A percentile compares a stretch with the other conserved stretches of the same genome.
phyloP scores from a whole-genome alignment of 2,797 vertebrate genomes.

The Sebastes trivittatus region DNA sequence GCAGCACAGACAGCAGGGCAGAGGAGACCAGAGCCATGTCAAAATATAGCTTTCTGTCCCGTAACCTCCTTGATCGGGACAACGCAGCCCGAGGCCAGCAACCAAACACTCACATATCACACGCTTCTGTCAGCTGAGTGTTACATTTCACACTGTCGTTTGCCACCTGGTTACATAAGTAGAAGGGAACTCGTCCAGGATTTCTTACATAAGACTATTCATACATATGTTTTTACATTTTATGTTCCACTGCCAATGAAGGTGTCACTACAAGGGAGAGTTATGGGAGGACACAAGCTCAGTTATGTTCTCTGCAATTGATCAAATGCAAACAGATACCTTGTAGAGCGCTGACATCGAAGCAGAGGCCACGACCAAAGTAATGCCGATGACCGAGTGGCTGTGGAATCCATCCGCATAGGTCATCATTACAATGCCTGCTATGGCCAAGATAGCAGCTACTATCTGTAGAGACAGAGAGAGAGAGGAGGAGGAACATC shows the following conservation, averaged over 20 bases:
- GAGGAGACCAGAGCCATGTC: constrained; percentile 32
- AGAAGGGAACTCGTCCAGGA: constrained; percentile 20
- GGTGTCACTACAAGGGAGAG: neutral
- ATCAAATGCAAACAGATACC: constrained; percentile 73
- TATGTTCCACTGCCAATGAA: neutral
- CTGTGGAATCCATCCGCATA: constrained; percentile 97
- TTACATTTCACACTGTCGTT: constrained; percentile 40
- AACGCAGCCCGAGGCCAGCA: constrained; percentile 21
- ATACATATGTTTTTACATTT: constrained; percentile 20
- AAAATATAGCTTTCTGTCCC: constrained; percentile 46
- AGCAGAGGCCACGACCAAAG: constrained; percentile 94
- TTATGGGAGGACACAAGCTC: neutral
- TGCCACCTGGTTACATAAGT: constrained; percentile 46
- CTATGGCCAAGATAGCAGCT: constrained; percentile 97
- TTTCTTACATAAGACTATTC: constrained; percentile 34
- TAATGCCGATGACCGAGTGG: constrained; percentile 96
- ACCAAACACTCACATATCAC: constrained; percentile 10
- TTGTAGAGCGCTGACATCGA: constrained; percentile 97
- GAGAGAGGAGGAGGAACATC: constrained; percentile 16
- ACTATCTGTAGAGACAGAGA: constrained; percentile 86
- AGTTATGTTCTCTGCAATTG: neutral
- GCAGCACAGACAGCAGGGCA: constrained; percentile 39
- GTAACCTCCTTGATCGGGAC: constrained; percentile 38
- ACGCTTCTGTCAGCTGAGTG: constrained; percentile 22
- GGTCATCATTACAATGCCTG: constrained; percentile 98